These are phyloP conservation scores for Zootoca vivipara DNA, from an alignment of 2,113 vertebrate genomes.

Conservation along the genomic window DNA sequence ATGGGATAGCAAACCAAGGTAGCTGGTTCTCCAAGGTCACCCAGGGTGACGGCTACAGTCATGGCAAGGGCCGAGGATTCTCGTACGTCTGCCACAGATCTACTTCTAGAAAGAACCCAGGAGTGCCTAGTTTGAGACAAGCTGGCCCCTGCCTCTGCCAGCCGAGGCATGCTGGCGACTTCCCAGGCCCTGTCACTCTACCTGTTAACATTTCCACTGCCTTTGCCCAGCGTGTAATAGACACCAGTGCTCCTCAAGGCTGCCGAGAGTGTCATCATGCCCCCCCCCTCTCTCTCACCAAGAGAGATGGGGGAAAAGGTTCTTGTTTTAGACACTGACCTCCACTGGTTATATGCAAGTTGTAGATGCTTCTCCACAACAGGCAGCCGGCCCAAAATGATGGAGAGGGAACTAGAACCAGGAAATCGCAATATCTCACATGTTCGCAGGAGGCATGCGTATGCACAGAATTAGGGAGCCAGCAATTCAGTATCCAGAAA, in stretches of 20 bases:
- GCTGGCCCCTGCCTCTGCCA: neutral
- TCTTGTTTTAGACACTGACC: slow-evolving; percentile 7
- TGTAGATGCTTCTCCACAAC: neutral
- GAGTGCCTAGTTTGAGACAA: neutral
- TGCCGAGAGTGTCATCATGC: neutral
- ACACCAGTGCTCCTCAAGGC: slow-evolving; percentile 9
- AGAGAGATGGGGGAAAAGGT: neutral
- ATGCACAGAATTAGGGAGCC: neutral
- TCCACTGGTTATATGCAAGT: neutral
- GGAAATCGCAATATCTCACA: too few relatives aligned
- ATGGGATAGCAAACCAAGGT: neutral
- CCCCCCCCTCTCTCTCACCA: neutral
- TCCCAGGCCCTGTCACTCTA: slow-evolving; percentile 21
- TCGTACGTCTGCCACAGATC: neutral
- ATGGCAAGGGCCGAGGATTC: too few relatives aligned
- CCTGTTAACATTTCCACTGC: slow-evolving; percentile 30
- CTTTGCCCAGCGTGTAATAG: slow-evolving; percentile 16
- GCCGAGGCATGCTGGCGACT: neutral
- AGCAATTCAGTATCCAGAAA: neutral
- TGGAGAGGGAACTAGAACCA: neutral
- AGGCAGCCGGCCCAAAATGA: neutral
- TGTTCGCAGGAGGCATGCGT: neutral
- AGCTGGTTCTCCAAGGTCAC: slow-evolving; percentile 9
- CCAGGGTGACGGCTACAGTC: neutral
- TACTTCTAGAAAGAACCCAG: neutral